Conservation (phyloP, 2,888 invertebrate species). For the Linyphia triangularis region DNA sequence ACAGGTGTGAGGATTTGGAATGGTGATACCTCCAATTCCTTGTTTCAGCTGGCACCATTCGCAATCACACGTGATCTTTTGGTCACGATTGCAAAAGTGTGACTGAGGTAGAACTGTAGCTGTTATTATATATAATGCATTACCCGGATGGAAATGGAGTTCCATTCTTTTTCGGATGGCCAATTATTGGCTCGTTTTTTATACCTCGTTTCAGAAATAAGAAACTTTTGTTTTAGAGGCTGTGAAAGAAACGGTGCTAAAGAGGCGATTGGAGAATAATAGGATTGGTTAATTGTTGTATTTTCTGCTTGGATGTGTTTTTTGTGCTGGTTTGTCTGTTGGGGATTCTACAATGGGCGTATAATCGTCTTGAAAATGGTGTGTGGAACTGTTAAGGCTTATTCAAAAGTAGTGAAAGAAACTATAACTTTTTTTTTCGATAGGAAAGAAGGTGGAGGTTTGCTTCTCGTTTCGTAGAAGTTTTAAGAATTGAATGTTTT, state of each 20-base stretch:
- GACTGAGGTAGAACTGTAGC: constrained; percentile 47
- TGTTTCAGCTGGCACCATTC: constrained; percentile 32
- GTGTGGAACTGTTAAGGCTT: too few relatives aligned
- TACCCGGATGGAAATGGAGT: not conserved
- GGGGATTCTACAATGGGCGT: not conserved
- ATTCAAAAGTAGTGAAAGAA: too few relatives aligned
- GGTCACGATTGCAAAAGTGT: constrained; percentile 59
- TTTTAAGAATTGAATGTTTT: too few relatives aligned
- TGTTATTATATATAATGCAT: constrained; percentile 65
- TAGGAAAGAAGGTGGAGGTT: too few relatives aligned
- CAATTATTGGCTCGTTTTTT: constrained; percentile 36
- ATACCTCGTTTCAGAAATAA: not conserved
- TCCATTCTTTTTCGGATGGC: constrained; percentile 15
- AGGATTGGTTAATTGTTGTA: constrained; percentile 2
- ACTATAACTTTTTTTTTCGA: too few relatives aligned
- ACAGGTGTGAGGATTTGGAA: constrained; percentile 53
- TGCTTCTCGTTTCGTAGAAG: too few relatives aligned
- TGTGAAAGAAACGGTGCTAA: not conserved
- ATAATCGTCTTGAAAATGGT: not conserved
- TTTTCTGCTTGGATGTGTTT: not conserved
- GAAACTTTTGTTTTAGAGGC: constrained; percentile 11
- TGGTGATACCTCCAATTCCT: not conserved
- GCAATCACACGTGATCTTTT: constrained; percentile 38
- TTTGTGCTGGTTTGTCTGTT: not conserved
- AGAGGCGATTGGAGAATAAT: not conserved